Conservation (phyloP, 2,113 vertebrate genomes). For the Ploceus nigricollis region DNA sequence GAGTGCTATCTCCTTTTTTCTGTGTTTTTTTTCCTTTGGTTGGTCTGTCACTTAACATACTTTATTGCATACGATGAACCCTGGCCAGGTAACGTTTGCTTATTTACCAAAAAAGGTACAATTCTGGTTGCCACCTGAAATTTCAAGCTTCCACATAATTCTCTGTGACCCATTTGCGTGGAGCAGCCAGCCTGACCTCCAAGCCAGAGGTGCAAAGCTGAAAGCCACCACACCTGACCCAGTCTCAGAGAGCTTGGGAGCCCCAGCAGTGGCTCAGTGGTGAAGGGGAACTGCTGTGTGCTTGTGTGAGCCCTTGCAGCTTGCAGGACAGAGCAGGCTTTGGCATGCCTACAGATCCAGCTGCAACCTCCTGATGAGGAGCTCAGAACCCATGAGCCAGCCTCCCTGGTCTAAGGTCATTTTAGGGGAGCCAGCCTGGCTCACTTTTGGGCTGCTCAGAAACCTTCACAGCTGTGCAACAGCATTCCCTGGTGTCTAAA, state of each 20-base stretch:
- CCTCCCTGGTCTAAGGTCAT: background rate
- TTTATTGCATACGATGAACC: background rate
- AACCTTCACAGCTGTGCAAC: background rate
- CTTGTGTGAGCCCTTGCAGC: background rate
- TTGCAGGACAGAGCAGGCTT: background rate
- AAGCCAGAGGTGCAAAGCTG: background rate
- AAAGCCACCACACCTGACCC: background rate
- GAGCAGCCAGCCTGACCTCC: background rate
- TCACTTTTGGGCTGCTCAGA: background rate
- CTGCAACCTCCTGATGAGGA: background rate
- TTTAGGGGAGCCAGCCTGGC: background rate
- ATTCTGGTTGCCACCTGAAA: background rate
- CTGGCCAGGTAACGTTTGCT: background rate
- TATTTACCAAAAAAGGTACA: background rate
- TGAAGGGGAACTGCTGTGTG: background rate
- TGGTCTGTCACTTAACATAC: background rate
- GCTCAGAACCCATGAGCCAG: background rate
- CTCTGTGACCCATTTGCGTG: background rate
- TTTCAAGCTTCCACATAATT: fast-evolving
- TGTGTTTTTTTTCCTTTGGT: background rate
- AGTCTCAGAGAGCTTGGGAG: background rate
- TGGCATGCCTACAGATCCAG: background rate
- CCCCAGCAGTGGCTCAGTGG: background rate
- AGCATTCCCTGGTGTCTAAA: background rate
- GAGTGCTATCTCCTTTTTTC: background rate